These are phyloP conservation scores for Zele albiditarsus DNA, from an alignment of 2,888 invertebrate species.

Conservation along the genomic window DNA sequence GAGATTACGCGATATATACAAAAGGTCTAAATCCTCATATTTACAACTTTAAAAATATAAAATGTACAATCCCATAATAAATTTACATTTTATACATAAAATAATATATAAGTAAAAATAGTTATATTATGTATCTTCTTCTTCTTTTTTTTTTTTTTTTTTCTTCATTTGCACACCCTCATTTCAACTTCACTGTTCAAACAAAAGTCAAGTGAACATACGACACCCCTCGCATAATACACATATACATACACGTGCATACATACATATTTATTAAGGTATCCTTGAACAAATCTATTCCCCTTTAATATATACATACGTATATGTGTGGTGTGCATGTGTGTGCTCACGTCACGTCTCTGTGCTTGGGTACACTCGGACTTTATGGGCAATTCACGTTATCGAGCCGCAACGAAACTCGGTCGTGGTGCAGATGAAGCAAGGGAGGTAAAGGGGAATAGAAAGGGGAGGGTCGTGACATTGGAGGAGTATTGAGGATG, in stretches of 20 bases:
- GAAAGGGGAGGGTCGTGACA: neutral
- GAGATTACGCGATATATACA: too few relatives aligned
- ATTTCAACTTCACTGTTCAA: slow-evolving; percentile 41
- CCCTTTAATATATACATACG: neutral
- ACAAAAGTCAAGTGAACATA: slow-evolving; percentile 34
- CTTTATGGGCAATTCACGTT: slow-evolving; percentile 49
- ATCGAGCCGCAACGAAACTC: slow-evolving; percentile 39
- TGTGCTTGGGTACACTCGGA: slow-evolving; percentile 40
- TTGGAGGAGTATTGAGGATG: slow-evolving; percentile 3
- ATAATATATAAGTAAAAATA: neutral
- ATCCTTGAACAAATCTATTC: slow-evolving; percentile 15
- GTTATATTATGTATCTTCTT: neutral
- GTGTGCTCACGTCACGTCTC: slow-evolving; percentile 7
- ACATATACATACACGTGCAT: neutral
- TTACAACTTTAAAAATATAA: too few relatives aligned
- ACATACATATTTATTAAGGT: neutral
- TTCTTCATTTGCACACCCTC: neutral
- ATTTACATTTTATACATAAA: neutral
- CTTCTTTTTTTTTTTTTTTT: neutral
- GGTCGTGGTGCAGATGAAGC: slow-evolving; percentile 27
- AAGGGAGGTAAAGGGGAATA: neutral
- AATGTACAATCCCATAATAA: too few relatives aligned
- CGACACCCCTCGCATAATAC: neutral
- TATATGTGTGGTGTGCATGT: neutral
- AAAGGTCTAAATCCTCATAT: too few relatives aligned